These are phyloP conservation scores for Corydoras sp. DNA, from an alignment of 2,113 vertebrate species.

Conservation along the genomic window DNA sequence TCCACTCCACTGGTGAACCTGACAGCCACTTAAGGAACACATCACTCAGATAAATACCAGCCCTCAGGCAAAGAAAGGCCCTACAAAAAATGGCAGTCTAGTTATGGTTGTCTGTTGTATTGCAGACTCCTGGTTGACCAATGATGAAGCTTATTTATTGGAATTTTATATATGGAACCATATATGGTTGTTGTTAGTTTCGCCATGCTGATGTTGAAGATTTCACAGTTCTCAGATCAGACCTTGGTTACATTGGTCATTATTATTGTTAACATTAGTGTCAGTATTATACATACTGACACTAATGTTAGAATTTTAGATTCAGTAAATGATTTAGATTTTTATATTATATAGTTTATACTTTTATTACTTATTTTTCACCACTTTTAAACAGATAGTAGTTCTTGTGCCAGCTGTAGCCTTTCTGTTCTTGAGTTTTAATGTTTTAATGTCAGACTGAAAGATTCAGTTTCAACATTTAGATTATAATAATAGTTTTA, in stretches of 20 bases:
- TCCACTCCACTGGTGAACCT: slow-evolving; percentile 62
- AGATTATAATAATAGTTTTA: too few relatives aligned
- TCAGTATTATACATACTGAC: too few relatives aligned
- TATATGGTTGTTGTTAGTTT: slow-evolving; percentile 23
- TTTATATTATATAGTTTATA: too few relatives aligned
- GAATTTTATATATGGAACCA: slow-evolving; percentile 3
- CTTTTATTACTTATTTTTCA: too few relatives aligned
- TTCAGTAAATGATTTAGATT: neutral
- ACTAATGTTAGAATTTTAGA: too few relatives aligned
- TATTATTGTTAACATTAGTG: too few relatives aligned
- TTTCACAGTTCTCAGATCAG: slow-evolving; percentile 11
- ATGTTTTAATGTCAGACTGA: too few relatives aligned
- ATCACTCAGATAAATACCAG: slow-evolving; percentile 61
- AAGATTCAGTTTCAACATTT: too few relatives aligned
- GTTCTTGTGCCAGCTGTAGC: too few relatives aligned
- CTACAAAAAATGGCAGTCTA: slow-evolving; percentile 21
- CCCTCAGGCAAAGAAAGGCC: slow-evolving; percentile 45
- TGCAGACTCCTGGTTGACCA: neutral
- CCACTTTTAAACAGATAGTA: too few relatives aligned
- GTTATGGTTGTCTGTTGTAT: slow-evolving; percentile 3
- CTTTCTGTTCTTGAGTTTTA: too few relatives aligned
- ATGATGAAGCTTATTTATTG: slow-evolving; percentile 12
- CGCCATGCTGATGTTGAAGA: slow-evolving; percentile 1
- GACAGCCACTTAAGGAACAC: slow-evolving; percentile 68
- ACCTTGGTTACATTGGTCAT: too few relatives aligned